Evolutionary conservation across 2,797 vertebrate genomes (phyloP), one percentile per base, ranked within the genome.

Genomic region (Cichlasoma orientale): DNA sequence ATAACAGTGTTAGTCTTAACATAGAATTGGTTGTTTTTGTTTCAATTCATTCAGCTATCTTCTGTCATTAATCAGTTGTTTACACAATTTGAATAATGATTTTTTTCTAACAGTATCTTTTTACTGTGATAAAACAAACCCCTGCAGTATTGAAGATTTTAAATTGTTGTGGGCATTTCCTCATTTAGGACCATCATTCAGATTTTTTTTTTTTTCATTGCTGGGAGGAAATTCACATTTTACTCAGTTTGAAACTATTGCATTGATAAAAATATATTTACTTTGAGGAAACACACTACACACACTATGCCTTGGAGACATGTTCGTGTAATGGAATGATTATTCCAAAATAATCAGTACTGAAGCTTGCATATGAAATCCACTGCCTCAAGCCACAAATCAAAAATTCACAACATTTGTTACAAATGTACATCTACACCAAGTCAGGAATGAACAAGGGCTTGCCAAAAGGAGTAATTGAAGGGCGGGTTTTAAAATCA

Each of bases 291-390:
- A 86, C 81, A 86, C 77, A 74, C 81, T 86, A 80, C 77, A 85
- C 74, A 87, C 78, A 82, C 80, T 80, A 81, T 88, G 89, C 91
- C 94, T 93, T 33, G 73, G 91, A 94, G 95, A 94, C 89, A 94
- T 90, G 89, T 87, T 90, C 87, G 88, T 94, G 93, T 96, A 96
- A 96, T 95, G 86, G 92, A 93, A 92, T 95, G 92, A 95, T 96
- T 95, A 95, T 95, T 95, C 94, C 90, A 92, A 93, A 95, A 94
- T 94, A 94, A 95, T 94, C 93, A 94, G 87, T 80, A 86, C 88
- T 79, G 55, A 85, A 75, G 83, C 92, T 92, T 92, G 91, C 92
- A 93, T 93, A 92, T 76, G 72, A 92, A 95, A 94, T 89, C 75
- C 80, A 83, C 75, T 63, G 93, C 95, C 94, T 86, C 10, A 1